Percentiles rank a stretch among this genome's conserved stretches.
Evolutionary conservation across 2,797 vertebrate genomes (phyloP).

Genomic region (Pteropus rufus): DNA sequence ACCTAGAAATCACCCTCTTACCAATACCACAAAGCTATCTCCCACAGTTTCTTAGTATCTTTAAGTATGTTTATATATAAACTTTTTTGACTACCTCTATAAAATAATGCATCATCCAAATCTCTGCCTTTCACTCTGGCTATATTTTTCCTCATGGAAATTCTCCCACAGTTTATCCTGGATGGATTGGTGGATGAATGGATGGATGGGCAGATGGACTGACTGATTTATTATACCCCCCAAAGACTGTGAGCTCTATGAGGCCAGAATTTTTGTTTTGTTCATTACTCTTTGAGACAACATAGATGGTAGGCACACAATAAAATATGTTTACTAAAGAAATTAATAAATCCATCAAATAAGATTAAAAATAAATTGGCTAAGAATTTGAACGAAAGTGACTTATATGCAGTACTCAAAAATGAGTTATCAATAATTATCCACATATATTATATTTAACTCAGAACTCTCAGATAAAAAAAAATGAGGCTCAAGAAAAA

Average conservation of each 20-base stretch:
- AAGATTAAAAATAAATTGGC: neutral
- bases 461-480: neutral
- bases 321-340: neutral
- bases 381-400: conserved; percentile 2
- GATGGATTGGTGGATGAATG: too few species aligned
- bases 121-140: neutral
- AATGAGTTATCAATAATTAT: neutral
- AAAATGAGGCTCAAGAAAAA: neutral
- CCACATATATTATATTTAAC: neutral
- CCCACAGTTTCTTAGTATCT: neutral
- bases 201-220: too few species aligned
- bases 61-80: neutral
- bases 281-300: neutral
- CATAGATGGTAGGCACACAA: neutral
- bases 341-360: neutral
- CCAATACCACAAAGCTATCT: neutral
- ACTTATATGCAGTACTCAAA: neutral
- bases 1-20: neutral
- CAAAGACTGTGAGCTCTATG: neutral
- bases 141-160: neutral
- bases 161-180: neutral
- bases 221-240: too few species aligned
- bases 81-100: neutral
- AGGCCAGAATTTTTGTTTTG: neutral
- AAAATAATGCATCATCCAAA: neutral